These are phyloP conservation scores for Melipona bicolor DNA, from an alignment of 2,888 invertebrate genomes.

Conservation along the genomic window DNA sequence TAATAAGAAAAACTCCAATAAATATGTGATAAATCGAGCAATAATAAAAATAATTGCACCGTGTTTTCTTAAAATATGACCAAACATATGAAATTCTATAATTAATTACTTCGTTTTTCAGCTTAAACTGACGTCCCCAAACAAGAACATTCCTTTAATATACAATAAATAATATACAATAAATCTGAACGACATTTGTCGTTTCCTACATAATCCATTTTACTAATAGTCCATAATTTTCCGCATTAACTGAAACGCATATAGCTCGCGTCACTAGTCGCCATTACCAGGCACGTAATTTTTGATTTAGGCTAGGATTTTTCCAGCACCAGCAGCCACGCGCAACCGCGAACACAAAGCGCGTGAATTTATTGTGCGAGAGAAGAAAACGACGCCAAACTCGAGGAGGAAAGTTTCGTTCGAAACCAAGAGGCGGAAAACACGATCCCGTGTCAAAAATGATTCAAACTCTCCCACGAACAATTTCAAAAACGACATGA, in stretches of 20 bases:
- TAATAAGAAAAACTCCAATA: no score
- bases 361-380: neutral
- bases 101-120: no score
- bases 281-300: neutral
- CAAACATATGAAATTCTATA: neutral
- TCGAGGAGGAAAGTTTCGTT: neutral
- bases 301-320: neutral
- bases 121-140: neutral
- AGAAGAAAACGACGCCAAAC: neutral
- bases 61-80: neutral
- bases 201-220: neutral
- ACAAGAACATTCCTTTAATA: no score
- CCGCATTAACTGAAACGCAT: neutral
- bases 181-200: neutral
- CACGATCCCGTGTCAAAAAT: neutral
- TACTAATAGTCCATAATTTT: neutral
- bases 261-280: neutral
- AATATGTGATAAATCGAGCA: neutral
- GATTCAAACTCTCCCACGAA: neutral
- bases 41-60: neutral
- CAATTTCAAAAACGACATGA: constrained; percentile 16
- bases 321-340: neutral
- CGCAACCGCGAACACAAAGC: neutral
- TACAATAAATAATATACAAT: neutral
- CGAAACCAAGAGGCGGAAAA: neutral